Evolutionary conservation across 1,140 invertebrate genomes (phyloP).

Genomic region (Notospermus geniculatus): DNA sequence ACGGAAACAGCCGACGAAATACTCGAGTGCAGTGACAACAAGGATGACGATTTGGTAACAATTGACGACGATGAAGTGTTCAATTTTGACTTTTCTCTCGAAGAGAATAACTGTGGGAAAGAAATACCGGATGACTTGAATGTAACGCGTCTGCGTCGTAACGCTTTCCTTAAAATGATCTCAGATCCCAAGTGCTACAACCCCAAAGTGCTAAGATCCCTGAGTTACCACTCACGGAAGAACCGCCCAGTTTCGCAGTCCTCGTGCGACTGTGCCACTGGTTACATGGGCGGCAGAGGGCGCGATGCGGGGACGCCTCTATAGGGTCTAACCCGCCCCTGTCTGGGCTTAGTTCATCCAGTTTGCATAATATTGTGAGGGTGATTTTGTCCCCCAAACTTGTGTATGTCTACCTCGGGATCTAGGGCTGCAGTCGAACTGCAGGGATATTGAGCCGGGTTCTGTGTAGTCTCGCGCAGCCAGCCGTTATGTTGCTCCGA

Average conservation of each 20-base stretch:
- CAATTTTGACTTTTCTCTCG: constrained; percentile 31
- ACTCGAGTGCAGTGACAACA: constrained; percentile 47
- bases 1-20: constrained; percentile 79
- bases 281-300: not conserved
- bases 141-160: constrained; percentile 61
- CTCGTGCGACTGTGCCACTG: not conserved
- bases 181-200: constrained; percentile 94
- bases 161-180: constrained; percentile 94
- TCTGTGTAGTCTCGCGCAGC: too few relatives aligned
- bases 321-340: not conserved
- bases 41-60: constrained; percentile 36
- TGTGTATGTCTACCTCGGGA: too few relatives aligned
- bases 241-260: not conserved
- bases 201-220: constrained; percentile 63
- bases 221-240: constrained; percentile 14
- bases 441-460: too few relatives aligned
- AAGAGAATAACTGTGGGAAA: constrained; percentile 34
- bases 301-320: not conserved
- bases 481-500: too few relatives aligned
- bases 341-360: too few relatives aligned
- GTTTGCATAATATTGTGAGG: too few relatives aligned
- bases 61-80: constrained; percentile 25
- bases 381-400: too few relatives aligned
- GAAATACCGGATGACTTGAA: constrained; percentile 9
- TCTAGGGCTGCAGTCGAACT: too few relatives aligned